Percentiles rank a stretch among this genome's conserved stretches.
Conservation (phyloP, 2,113 vertebrate genomes). For the Pituophis catenifer region DNA sequence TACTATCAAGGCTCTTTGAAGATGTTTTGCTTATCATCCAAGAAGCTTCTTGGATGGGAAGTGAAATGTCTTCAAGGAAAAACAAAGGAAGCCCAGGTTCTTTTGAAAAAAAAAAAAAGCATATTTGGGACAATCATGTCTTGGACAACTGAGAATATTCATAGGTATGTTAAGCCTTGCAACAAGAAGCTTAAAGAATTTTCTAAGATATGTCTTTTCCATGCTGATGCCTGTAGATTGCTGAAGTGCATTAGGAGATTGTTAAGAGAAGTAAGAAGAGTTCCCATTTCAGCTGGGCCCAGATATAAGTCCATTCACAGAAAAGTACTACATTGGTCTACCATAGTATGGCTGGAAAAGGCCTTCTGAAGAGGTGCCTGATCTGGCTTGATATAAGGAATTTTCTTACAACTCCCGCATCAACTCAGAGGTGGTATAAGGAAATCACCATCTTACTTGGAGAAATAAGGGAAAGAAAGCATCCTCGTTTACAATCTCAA, state of each 20-base stretch:
- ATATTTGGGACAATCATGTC: neutral
- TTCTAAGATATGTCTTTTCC: neutral
- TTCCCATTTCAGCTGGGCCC: neutral
- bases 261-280: neutral
- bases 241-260: neutral
- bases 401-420: neutral
- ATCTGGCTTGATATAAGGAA: neutral
- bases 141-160: neutral
- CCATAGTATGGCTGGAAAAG: neutral
- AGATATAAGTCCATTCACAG: neutral
- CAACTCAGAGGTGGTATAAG: neutral
- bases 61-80: neutral
- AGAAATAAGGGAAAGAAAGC: neutral
- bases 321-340: neutral
- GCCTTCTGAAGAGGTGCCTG: neutral
- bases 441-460: neutral
- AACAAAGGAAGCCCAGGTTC: too few species aligned
- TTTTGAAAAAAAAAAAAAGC: too few species aligned
- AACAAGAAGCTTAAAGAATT: too few species aligned
- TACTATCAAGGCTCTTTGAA: too few species aligned
- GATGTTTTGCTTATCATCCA: neutral
- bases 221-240: neutral
- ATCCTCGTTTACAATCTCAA: neutral
- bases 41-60: neutral
- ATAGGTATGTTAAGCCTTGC: neutral